These are phyloP conservation scores for Tetranychus piercei DNA, from an alignment of 2,888 invertebrate species.

Conservation along the genomic window DNA sequence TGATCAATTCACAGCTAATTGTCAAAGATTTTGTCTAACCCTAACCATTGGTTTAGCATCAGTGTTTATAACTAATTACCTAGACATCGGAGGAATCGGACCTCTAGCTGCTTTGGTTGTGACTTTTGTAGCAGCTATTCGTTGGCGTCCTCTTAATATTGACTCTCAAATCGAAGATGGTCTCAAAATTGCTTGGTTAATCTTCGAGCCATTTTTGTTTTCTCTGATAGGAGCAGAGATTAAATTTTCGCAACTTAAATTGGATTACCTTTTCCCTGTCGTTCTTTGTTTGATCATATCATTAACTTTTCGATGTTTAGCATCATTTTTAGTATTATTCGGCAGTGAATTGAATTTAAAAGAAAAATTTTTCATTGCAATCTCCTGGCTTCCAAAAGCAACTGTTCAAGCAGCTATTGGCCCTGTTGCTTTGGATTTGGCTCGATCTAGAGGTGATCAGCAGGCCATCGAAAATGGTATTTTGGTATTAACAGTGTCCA, in stretches of 20 bases:
- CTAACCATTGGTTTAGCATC: neutral
- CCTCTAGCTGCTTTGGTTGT: slow-evolving; percentile 32
- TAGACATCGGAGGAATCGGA: slow-evolving; percentile 35
- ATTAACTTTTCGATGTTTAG: slow-evolving; percentile 39
- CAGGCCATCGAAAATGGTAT: slow-evolving; percentile 31
- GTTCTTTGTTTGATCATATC: slow-evolving; percentile 36
- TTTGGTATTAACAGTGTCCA: slow-evolving; percentile 53
- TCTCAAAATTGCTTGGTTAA: slow-evolving; percentile 78
- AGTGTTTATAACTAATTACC: neutral
- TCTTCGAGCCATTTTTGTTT: slow-evolving; percentile 85
- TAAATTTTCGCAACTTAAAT: slow-evolving; percentile 26
- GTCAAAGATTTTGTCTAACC: neutral
- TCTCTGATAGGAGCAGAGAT: slow-evolving; percentile 72
- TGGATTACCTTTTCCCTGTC: neutral
- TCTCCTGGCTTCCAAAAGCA: slow-evolving; percentile 89
- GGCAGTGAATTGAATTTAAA: slow-evolving; percentile 63
- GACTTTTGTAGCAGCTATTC: slow-evolving; percentile 56
- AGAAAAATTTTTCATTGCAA: slow-evolving; percentile 73
- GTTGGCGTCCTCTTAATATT: slow-evolving; percentile 41
- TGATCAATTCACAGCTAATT: neutral
- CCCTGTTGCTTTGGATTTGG: slow-evolving; percentile 42
- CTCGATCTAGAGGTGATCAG: slow-evolving; percentile 15
- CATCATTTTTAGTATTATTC: slow-evolving; percentile 33
- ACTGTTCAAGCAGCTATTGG: slow-evolving; percentile 71
- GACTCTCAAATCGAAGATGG: slow-evolving; percentile 44